These are phyloP conservation scores for Linnaemya vulpina DNA, from an alignment of 2,888 invertebrate genomes.

Conservation along the genomic window DNA sequence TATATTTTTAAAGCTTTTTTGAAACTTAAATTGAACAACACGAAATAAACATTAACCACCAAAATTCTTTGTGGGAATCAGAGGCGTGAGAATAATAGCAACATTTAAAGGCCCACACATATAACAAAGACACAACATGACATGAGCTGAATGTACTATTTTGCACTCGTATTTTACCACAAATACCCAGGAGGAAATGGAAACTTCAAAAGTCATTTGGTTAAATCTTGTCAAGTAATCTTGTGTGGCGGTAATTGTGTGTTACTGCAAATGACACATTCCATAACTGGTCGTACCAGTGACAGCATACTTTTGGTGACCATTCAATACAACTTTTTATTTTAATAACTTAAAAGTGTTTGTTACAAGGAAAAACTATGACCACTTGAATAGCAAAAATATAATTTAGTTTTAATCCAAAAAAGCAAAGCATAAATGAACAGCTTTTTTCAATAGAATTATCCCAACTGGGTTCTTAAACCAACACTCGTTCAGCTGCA, in stretches of 20 bases:
- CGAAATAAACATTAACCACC: slow-evolving; percentile 60
- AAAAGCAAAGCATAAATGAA: too few species aligned
- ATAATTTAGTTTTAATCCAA: too few species aligned
- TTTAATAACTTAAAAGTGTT: too few species aligned
- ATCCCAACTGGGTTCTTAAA: background rate
- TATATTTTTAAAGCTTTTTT: slow-evolving; percentile 1
- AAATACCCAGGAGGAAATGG: slow-evolving; percentile 29
- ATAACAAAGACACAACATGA: slow-evolving; percentile 57
- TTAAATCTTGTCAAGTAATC: background rate
- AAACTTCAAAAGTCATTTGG: background rate
- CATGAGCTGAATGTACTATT: slow-evolving; percentile 35
- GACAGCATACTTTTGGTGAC: too few species aligned
- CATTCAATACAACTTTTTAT: too few species aligned
- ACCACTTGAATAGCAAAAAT: too few species aligned
- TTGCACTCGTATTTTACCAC: background rate
- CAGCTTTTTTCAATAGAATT: background rate
- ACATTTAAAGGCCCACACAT: slow-evolving; percentile 72
- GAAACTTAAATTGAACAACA: slow-evolving; percentile 38
- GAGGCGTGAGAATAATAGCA: slow-evolving; percentile 74
- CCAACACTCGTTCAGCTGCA: background rate
- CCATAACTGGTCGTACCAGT: too few species aligned
- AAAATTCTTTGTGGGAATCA: slow-evolving; percentile 55
- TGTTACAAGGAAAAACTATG: too few species aligned
- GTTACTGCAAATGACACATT: too few species aligned
- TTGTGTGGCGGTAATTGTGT: too few species aligned